Evolutionary conservation across 1,140 invertebrate genomes (phyloP).

Genomic region (Eufriesea mexicana): DNA sequence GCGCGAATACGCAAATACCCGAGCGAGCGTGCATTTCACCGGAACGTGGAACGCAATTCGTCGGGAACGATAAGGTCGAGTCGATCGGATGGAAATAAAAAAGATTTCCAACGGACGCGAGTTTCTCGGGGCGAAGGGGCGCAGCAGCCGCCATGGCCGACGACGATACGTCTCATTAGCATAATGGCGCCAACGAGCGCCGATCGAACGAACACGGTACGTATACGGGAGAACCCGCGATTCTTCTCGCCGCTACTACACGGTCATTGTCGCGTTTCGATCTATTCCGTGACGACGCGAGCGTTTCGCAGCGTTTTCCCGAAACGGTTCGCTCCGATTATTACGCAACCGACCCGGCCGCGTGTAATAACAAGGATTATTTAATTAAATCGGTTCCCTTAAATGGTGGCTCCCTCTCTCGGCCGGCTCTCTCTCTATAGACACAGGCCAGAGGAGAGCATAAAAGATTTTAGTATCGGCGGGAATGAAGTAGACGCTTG

Average conservation of each 20-base stretch:
- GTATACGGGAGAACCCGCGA: not conserved
- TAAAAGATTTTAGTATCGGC: constrained; percentile 4
- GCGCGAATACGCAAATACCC: not conserved
- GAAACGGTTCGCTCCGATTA: not conserved
- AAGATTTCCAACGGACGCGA: not conserved
- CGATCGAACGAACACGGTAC: constrained; percentile 28
- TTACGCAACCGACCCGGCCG: not conserved
- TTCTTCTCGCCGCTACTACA: constrained; percentile 24
- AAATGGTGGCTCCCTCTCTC: not conserved
- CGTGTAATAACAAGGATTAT: not conserved
- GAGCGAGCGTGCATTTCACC: not conserved
- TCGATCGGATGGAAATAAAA: constrained; percentile 7
- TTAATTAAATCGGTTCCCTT: constrained; percentile 13
- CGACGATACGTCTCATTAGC: constrained; percentile 58
- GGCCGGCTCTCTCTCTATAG: not conserved
- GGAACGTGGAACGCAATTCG: not conserved
- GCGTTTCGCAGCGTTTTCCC: not conserved
- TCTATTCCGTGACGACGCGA: not conserved
- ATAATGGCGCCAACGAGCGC: constrained; percentile 57
- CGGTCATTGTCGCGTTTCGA: constrained; percentile 63
- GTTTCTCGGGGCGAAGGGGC: not conserved
- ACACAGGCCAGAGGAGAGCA: not conserved
- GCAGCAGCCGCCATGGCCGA: constrained; percentile 8
- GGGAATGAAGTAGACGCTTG: not conserved
- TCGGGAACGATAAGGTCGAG: not conserved